These are phyloP conservation scores for Leptatherina wallacei DNA, from an alignment of 2,797 vertebrate species.

Conservation along the genomic window DNA sequence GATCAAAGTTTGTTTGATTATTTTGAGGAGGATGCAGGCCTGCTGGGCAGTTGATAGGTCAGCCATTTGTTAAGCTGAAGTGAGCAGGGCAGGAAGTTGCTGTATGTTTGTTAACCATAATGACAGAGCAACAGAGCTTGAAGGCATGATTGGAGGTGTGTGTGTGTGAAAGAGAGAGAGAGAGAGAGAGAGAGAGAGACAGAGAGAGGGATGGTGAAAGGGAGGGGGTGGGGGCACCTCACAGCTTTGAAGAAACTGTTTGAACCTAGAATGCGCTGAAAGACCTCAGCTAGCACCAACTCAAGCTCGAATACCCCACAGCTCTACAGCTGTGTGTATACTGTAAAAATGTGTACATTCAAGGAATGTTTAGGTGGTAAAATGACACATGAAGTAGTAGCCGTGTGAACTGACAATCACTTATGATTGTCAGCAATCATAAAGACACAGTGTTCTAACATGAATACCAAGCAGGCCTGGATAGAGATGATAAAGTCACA, in stretches of 20 bases:
- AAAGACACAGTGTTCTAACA: slow-evolving; percentile 2
- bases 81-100: slow-evolving; percentile 73
- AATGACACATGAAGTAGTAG: slow-evolving; percentile 33
- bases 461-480: not conserved
- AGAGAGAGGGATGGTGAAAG: not conserved
- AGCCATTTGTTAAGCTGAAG: slow-evolving; percentile 66
- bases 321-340: slow-evolving; percentile 75
- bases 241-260: slow-evolving; percentile 75
- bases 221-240: slow-evolving; percentile 19
- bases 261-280: slow-evolving; percentile 72
- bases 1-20: slow-evolving; percentile 67
- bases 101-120: slow-evolving; percentile 74
- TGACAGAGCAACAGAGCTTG: slow-evolving; percentile 73
- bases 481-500: not conserved
- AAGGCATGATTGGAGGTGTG: slow-evolving; percentile 51
- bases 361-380: slow-evolving; percentile 23
- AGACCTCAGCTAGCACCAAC: slow-evolving; percentile 67
- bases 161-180: no score
- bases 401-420: slow-evolving; percentile 26
- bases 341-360: slow-evolving; percentile 36
- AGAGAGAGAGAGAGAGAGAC: not conserved
- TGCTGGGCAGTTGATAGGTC: slow-evolving; percentile 60
- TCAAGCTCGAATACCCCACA: slow-evolving; percentile 43
- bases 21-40: slow-evolving; percentile 62
- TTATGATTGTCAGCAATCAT: slow-evolving; percentile 12